Evolutionary conservation across 2,113 vertebrate genomes (phyloP), one percentile per base, ranked within the genome.

Genomic region (Triplophysa siluroides): DNA sequence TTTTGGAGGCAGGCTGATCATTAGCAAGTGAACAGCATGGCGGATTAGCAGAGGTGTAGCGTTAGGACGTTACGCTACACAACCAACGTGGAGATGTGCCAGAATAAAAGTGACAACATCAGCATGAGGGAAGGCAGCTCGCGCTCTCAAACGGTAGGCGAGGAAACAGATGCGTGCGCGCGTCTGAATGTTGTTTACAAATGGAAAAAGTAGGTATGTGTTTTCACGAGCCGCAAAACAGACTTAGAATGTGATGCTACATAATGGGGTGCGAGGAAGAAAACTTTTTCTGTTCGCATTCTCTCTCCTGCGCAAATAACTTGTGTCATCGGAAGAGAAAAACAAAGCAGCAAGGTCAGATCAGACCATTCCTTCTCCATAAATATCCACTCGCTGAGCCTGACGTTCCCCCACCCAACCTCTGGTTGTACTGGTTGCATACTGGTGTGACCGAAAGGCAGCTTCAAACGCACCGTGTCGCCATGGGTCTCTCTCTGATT

Each of bases 1-100:
- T 84, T 88, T 90, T 85, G 81, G 81, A 85, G 91, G 87, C 85
- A 80, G 88, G 85, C 85, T 89, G 89, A 88, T 92, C 90, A 90
- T 92, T 93, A 93, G 91, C 75, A 85, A 88, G 90, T 85, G 91
- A 92, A 89, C 87, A 89, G 91, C 91, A 92, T 92, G 87, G 85
- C 84, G 88, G 90, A 92, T 92, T 89, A 92, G 90, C 50, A 81
- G 88, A 88, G 71, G 85, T 84, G 81, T 85, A 87, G 84, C 76
- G 82, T 87, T 87, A 85, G 86, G 87, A 84, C 86, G 89, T 81
- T 84, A 86, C 86, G 86, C 89, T 88, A 89, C 89, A 89, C 88
- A 88, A 91, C 81, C 84, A 87, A 83, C 86, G 87, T 90, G 87
- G 86, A 90, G 91, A 91, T 91, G 85, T 88, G 84, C 81, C 33